Percentiles rank a stretch among this genome's conserved stretches.
These are phyloP conservation scores for Drosophila nannoptera DNA, from an alignment of 1,140 invertebrate genomes.

Conservation along the genomic window DNA sequence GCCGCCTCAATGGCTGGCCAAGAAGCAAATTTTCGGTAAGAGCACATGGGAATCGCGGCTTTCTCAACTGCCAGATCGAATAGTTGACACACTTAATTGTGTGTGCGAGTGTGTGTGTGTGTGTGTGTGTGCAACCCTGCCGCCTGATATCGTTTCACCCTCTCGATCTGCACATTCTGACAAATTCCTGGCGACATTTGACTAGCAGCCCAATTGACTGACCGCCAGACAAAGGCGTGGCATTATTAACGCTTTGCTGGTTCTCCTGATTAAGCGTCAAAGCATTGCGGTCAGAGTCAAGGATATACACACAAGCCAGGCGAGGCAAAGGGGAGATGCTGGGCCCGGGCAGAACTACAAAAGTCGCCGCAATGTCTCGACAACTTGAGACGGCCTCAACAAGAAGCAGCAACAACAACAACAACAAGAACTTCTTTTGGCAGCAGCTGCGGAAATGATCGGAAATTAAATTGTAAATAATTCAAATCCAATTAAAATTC, in stretches of 20 bases:
- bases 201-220: conserved; percentile 48
- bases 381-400: conserved; percentile 10
- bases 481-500: too few relatives aligned
- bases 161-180: conserved; percentile 49
- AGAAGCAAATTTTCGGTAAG: conserved; percentile 38
- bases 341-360: background rate
- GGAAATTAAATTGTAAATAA: too few relatives aligned
- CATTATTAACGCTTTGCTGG: conserved; percentile 75
- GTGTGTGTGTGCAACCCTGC: too few relatives aligned
- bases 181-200: conserved; percentile 70
- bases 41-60: conserved; percentile 1
- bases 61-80: background rate
- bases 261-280: conserved; percentile 62
- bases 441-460: background rate
- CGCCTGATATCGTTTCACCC: background rate
- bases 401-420: background rate
- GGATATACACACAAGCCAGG: conserved; percentile 5
- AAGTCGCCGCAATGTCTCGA: conserved; percentile 49
- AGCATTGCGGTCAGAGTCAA: conserved; percentile 52
- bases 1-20: conserved; percentile 8
- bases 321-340: background rate
- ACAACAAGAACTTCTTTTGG: background rate
- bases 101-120: too few relatives aligned
- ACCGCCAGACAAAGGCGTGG: conserved; percentile 46
- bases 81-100: background rate